Percentiles rank a stretch among this genome's conserved stretches.
Conservation (phyloP, 2,888 invertebrate species). For the Agrochola macilenta region DNA sequence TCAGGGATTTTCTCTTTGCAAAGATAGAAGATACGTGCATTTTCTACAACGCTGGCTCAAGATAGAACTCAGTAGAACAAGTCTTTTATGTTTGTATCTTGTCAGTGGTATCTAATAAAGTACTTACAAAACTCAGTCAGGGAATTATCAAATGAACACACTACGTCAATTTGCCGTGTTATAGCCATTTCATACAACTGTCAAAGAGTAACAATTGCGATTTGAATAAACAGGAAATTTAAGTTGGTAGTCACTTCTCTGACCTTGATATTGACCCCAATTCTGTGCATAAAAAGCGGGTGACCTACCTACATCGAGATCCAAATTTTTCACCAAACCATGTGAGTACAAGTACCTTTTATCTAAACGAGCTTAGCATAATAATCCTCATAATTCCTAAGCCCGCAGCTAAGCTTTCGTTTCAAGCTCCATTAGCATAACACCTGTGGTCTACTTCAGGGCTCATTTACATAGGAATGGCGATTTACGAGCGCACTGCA, state of each 20-base stretch:
- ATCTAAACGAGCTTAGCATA: slow-evolving; percentile 25
- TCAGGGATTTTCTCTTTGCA: not conserved
- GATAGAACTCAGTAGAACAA: not conserved
- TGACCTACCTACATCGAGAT: not conserved
- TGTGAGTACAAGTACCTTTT: slow-evolving; percentile 5
- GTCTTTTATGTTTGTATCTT: not conserved
- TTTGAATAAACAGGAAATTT: not conserved
- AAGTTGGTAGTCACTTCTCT: not conserved
- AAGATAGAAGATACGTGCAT: not conserved
- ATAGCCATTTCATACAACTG: not conserved
- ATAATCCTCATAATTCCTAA: slow-evolving; percentile 38
- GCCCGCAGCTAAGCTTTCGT: slow-evolving; percentile 37
- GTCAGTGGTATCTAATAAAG: not conserved
- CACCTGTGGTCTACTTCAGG: slow-evolving; percentile 53
- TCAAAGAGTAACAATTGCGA: not conserved
- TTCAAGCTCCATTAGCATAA: slow-evolving; percentile 50
- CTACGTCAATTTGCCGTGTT: not conserved
- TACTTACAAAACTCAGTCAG: not conserved
- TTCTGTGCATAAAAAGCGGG: not conserved
- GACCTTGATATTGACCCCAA: not conserved
- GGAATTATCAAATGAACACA: not conserved
- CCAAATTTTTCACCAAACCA: not conserved
- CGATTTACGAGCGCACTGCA: slow-evolving; percentile 55
- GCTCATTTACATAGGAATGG: slow-evolving; percentile 55
- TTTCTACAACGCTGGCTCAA: not conserved